phyloP scores from a whole-genome alignment of 1,140 invertebrate genomes.

The Linepithema humile region DNA sequence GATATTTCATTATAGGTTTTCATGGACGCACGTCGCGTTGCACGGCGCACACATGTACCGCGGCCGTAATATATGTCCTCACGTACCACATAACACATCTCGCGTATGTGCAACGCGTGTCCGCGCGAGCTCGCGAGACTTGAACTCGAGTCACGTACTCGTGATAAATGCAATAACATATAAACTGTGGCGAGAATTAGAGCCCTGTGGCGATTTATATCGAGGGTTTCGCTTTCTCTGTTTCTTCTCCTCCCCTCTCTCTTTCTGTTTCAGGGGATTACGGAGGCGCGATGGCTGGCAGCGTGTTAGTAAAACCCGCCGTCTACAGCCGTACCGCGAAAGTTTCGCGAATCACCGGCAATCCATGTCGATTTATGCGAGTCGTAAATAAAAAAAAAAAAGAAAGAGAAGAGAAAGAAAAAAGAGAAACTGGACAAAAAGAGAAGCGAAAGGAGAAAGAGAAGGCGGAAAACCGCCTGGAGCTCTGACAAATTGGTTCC shows the following conservation, averaged over 20 bases:
- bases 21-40: slow-evolving; percentile 7
- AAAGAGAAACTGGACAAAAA: background rate
- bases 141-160: slow-evolving; percentile 74
- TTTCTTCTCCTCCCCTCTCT: background rate
- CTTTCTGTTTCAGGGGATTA: slow-evolving; percentile 6
- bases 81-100: slow-evolving; percentile 62
- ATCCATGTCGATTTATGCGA: slow-evolving; percentile 64
- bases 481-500: slow-evolving; percentile 66
- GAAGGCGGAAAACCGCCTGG: slow-evolving; percentile 33
- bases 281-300: background rate
- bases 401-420: background rate
- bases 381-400: slow-evolving; percentile 64
- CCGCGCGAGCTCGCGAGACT: slow-evolving; percentile 50
- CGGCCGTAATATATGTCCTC: slow-evolving; percentile 63
- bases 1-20: slow-evolving; percentile 66
- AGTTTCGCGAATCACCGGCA: slow-evolving; percentile 61
- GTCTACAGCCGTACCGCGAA: slow-evolving; percentile 33
- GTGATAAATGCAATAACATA: slow-evolving; percentile 82
- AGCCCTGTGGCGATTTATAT: slow-evolving; percentile 72
- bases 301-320: slow-evolving; percentile 20
- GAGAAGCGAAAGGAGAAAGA: background rate
- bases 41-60: background rate
- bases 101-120: slow-evolving; percentile 54
- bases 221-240: slow-evolving; percentile 47
- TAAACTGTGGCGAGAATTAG: slow-evolving; percentile 81